Base-by-base conservation (phyloP, 2,113 vertebrate genomes). In the Condylura cristata region DNA sequence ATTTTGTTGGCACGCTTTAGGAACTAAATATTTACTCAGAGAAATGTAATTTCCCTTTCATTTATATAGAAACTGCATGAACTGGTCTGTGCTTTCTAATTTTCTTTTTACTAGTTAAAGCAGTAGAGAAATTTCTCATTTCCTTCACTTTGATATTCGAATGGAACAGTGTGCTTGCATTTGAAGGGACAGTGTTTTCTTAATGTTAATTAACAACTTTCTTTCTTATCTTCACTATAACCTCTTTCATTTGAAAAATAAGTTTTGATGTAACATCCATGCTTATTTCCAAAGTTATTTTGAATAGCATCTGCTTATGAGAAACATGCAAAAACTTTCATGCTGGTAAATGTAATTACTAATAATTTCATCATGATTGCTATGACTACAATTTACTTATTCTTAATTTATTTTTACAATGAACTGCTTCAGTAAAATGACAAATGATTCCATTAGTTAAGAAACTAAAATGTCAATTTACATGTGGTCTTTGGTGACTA, bases 381-480 rank as follows among this genome's bases (percentile, higher is more conserved):
- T 95, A 37, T 76, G 11, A 93, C 90, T 95, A 81, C 41, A 96
- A 96, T 90, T 97, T 98, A 95, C 93, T 98, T 96, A 95, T 95
- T 98, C 72, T 95, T 96, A 97, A 96, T 97, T 97, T 97, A 96
- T 83, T 96, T 97, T 97, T 94, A 90, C 95, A 86, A 94, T 96
- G 72, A 97, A 92, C 92, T 98, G 34, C 84, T 98, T 97, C 44
- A 85, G 90, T 94, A 96, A 97, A 97, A 92, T 80, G 71, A 80
- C 92, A 86, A 97, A 97, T 93, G 41, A 74, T 97, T 98, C 86
- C 85, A 89, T 97, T 97, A 97, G 95, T 93, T 97, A 91, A 97
- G 96, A 96, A 94, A 22, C 74, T 91, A 86, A 96, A 96, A 96
- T 93, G 96, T 97, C 84, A 86, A 48, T 97, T 97, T 97, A 61